Base-by-base conservation (phyloP, 2,113 vertebrate genomes). In the Gallinago jamesoni region DNA sequence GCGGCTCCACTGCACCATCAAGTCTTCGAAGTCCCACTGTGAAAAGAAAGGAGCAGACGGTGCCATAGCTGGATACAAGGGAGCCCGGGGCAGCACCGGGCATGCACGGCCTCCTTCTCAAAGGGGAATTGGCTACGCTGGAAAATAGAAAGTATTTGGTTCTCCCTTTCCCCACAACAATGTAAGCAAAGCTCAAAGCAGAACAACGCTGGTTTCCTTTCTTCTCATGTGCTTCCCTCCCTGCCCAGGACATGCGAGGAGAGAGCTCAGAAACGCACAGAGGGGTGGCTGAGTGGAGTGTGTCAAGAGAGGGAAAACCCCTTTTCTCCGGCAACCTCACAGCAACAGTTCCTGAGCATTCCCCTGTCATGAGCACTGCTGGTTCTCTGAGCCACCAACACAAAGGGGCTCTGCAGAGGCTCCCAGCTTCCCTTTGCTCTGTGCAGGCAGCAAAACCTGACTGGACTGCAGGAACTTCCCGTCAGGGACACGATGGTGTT, bases 11-110 rank as follows among this genome's bases (percentile, higher is more conserved):
- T 93, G 95, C 50, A 95, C 31, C 24, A 39, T 96, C 56, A 97
- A n/a, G 9, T 97, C 98, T 96, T 98, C 98, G 57, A 98, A 98
- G 89, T 98, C 98, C 97, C 98, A 98, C 98, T 98, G 95, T 33
- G 89, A 95, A 97, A 19, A 97, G 60, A 64, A 82, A 64, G 94
- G 21, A 33, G 37, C 24, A 41, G 14, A 17, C 3, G 2, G 39
- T 43, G 35, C 16, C 31, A 14, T 8, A 39, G n/a, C 11, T 0
- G 0, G 10, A 7, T 33, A 9, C 1, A 1, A 43, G 27, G 24
- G 70, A 82, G 8, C 9, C 24, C 48, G 1, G 2, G 22, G 57
- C 28, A 37, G 57, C 63, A 12, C n/a, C 8, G 14, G 21, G 45
- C 8, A 17, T 20, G 12, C 5, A 1, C 18, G 0, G 0, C 43